Conservation (phyloP, 1,140 invertebrate species). For the Drosophila neocordata region DNA sequence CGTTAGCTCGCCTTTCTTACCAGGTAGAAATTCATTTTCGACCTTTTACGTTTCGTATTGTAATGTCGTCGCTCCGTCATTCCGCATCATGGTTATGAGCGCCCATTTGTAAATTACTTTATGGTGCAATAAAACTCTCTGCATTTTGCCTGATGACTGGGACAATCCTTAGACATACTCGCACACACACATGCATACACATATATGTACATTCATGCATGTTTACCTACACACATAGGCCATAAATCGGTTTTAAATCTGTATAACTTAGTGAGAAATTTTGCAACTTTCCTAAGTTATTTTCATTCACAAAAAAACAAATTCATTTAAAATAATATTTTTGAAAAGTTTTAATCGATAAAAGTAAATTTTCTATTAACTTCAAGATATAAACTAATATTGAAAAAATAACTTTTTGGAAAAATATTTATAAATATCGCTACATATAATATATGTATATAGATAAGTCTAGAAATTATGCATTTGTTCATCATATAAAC, state of each 20-base stretch:
- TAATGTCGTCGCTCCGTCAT: conserved; percentile 21
- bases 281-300: conserved; percentile 24
- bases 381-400: no score
- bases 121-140: conserved; percentile 50
- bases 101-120: conserved; percentile 76
- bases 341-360: no score
- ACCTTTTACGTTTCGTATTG: not conserved
- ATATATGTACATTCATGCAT: no score
- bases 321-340: conserved; percentile 8
- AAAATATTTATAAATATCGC: no score
- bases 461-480: no score
- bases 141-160: conserved; percentile 17
- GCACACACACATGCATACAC: not conserved
- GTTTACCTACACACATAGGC: conserved; percentile 4
- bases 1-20: not conserved
- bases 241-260: conserved; percentile 52
- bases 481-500: no score
- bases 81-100: conserved; percentile 41
- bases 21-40: not conserved
- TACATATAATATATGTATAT: no score
- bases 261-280: conserved; percentile 25
- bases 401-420: no score
- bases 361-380: no score
- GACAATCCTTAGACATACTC: conserved; percentile 18
- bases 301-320: conserved; percentile 33